phyloP scores from a whole-genome alignment of 2,888 invertebrate genomes.

The Spilarctia lutea region DNA sequence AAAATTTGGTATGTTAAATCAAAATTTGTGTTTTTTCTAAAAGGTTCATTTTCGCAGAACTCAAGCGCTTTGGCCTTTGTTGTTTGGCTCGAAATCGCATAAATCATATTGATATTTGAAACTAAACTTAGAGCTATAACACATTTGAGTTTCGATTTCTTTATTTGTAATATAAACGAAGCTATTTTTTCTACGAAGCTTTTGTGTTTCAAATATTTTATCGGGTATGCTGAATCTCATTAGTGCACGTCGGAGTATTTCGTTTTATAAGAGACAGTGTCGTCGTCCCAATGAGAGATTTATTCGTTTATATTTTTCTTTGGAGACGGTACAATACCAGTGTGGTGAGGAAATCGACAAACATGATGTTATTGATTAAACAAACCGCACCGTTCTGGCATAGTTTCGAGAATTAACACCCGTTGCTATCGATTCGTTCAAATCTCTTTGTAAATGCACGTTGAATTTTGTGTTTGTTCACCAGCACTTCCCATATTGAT shows the following conservation, averaged over 20 bases:
- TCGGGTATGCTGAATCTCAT: constrained; percentile 38
- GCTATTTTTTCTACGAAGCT: constrained; percentile 20
- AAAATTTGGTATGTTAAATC: constrained; percentile 23
- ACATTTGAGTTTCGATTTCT: constrained; percentile 23
- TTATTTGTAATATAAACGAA: constrained; percentile 21
- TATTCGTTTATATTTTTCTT: constrained; percentile 17
- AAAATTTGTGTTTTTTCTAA: constrained; percentile 29
- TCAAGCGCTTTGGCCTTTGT: constrained; percentile 45
- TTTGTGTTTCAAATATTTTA: constrained; percentile 44
- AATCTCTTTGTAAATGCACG: constrained; percentile 33
- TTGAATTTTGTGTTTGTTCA: constrained; percentile 31
- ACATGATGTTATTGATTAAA: constrained; percentile 39
- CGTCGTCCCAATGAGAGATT: constrained; percentile 15
- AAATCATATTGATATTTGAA: constrained; percentile 34
- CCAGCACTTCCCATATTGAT: neutral
- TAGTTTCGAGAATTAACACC: constrained; percentile 63
- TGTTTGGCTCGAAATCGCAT: constrained; percentile 45
- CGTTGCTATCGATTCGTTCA: constrained; percentile 27
- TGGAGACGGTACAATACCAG: constrained; percentile 10
- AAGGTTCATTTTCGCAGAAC: constrained; percentile 22
- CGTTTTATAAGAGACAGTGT: constrained; percentile 19
- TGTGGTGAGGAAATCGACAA: constrained; percentile 27
- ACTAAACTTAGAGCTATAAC: constrained; percentile 55
- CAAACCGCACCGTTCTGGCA: constrained; percentile 54
- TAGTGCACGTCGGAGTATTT: constrained; percentile 18